A percentile compares a stretch with the other conserved stretches of the same genome.
Evolutionary conservation across 30 jellyfish, hydroid and myxozoan genomes (phyloP).

Genomic region (Cassiopea xamachana): DNA sequence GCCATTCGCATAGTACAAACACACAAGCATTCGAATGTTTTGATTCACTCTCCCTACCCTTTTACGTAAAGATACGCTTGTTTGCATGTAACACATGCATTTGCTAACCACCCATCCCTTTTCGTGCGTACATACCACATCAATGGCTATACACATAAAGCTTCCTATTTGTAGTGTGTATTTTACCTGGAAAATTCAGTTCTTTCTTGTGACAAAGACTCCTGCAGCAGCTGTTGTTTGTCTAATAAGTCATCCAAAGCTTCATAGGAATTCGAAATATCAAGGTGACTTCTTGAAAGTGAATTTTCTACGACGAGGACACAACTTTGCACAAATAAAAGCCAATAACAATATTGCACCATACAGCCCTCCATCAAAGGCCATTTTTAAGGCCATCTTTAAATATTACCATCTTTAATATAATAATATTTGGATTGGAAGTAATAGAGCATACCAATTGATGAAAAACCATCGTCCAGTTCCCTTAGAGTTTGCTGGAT

Average conservation of each 20-base stretch:
- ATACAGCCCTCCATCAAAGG: too few relatives aligned
- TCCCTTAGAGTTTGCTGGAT: slow-evolving; percentile 23
- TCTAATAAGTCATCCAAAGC: slow-evolving; percentile 11
- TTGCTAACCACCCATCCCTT: too few relatives aligned
- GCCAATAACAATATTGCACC: too few relatives aligned
- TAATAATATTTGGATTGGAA: too few relatives aligned
- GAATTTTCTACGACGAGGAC: slow-evolving; percentile 15
- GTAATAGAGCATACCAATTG: neutral
- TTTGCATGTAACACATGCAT: too few relatives aligned
- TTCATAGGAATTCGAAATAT: neutral
- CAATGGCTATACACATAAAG: neutral
- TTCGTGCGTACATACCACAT: too few relatives aligned
- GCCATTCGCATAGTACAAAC: too few relatives aligned
- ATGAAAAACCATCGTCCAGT: neutral
- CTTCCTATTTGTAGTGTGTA: neutral
- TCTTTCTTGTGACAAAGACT: slow-evolving; percentile 36
- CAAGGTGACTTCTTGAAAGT: slow-evolving; percentile 1
- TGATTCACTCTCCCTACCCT: too few relatives aligned
- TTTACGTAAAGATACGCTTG: too few relatives aligned
- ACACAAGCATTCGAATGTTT: too few relatives aligned
- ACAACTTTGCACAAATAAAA: neutral
- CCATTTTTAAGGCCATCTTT: too few relatives aligned
- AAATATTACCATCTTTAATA: too few relatives aligned
- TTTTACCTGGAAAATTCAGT: slow-evolving; percentile 38
- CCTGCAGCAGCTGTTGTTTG: slow-evolving; percentile 25